A percentile compares a stretch with the other conserved stretches of the same genome.
Conservation (phyloP, 2,113 vertebrate species). For the Eurypyga helias region DNA sequence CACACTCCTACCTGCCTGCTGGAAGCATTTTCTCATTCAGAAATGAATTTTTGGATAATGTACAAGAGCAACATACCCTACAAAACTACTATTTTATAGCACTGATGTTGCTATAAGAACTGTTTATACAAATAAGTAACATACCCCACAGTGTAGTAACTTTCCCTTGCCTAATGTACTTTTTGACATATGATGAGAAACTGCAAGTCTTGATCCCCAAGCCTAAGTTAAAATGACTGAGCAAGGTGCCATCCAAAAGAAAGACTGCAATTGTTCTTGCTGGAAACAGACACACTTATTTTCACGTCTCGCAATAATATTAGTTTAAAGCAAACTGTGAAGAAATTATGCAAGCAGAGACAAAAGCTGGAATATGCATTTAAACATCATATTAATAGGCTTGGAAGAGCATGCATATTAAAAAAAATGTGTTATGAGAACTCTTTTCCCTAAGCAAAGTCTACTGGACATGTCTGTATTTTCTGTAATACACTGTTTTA, state of each 20-base stretch:
- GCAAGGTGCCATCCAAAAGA: slow-evolving; percentile 6
- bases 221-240: slow-evolving; percentile 18
- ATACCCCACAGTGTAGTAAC: background rate
- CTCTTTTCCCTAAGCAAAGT: background rate
- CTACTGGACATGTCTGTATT: background rate
- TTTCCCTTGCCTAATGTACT: slow-evolving; percentile 39
- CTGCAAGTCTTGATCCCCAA: slow-evolving; percentile 27
- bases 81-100: background rate
- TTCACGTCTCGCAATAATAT: slow-evolving; percentile 6
- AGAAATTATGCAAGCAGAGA: slow-evolving; percentile 20
- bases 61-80: background rate
- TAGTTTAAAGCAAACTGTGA: slow-evolving; percentile 55
- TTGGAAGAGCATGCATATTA: background rate
- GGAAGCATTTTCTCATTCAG: slow-evolving; percentile 14
- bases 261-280: slow-evolving; percentile 49
- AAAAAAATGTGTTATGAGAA: background rate
- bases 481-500: background rate
- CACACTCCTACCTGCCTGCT: background rate
- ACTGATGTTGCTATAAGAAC: background rate
- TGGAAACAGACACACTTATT: slow-evolving; percentile 33
- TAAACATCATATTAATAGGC: slow-evolving; percentile 2
- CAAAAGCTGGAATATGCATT: slow-evolving; percentile 30
- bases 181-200: slow-evolving; percentile 50
- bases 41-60: background rate
- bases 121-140: slow-evolving; percentile 49